Percentiles rank a stretch among this genome's conserved stretches.
Conservation (phyloP, 2,888 invertebrate species). For the Dysmachus trigonus region DNA sequence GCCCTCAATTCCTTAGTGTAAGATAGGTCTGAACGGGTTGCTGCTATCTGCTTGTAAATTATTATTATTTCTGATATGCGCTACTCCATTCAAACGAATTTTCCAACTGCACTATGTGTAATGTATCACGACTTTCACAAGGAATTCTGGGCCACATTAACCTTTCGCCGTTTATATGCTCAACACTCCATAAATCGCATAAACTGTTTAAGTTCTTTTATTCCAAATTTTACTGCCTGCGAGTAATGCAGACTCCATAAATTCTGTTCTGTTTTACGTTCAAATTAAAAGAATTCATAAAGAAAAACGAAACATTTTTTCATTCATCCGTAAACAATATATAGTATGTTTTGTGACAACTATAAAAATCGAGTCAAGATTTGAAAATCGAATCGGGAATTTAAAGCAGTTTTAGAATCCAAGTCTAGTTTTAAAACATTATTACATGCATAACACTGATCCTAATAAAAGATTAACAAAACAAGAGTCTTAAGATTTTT, state of each 20-base stretch:
- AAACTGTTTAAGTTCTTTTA: not conserved
- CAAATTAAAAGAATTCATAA: not conserved
- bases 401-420: no score
- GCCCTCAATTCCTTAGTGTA: not conserved
- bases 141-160: not conserved
- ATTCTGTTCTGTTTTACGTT: not conserved
- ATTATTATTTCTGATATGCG: not conserved
- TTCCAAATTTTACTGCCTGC: not conserved
- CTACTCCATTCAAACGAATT: not conserved
- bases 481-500: no score
- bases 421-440: no score
- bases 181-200: not conserved
- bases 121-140: not conserved
- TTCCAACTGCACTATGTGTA: not conserved
- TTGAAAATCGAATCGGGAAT: no score
- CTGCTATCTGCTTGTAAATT: conserved; percentile 7
- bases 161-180: not conserved
- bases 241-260: not conserved
- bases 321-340: not conserved
- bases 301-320: not conserved
- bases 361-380: no score
- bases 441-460: no score
- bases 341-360: not conserved
- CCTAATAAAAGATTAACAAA: no score
- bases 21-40: not conserved